These are phyloP conservation scores for Leptopilina boulardi DNA, from an alignment of 1,140 invertebrate genomes.

Conservation along the genomic window DNA sequence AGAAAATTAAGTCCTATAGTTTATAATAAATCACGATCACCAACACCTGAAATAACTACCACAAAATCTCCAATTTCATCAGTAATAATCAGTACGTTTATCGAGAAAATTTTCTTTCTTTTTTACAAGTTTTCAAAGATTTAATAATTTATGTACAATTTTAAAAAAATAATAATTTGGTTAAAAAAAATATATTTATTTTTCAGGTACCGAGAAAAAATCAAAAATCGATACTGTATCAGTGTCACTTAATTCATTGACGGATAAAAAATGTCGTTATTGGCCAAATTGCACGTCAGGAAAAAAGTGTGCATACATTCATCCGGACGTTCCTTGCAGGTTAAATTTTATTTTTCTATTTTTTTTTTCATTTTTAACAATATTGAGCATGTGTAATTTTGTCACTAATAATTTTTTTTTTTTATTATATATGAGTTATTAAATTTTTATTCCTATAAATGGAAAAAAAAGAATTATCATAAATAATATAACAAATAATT, in stretches of 20 bases:
- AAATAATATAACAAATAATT: no score
- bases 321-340: slow-evolving; percentile 71
- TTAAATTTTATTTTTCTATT: slow-evolving; percentile 36
- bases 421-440: neutral
- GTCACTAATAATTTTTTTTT: slow-evolving; percentile 18
- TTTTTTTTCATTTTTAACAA: neutral
- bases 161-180: neutral
- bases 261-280: slow-evolving; percentile 72
- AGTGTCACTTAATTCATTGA: slow-evolving; percentile 55
- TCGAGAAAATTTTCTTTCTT: neutral
- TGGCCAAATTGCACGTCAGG: slow-evolving; percentile 74
- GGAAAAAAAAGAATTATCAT: no score
- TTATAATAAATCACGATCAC: slow-evolving; percentile 67
- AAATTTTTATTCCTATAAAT: no score
- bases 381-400: neutral
- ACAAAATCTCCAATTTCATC: slow-evolving; percentile 37
- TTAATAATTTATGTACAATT: no score
- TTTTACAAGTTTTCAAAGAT: no score
- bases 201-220: slow-evolving; percentile 57
- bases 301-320: slow-evolving; percentile 70
- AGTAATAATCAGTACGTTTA: slow-evolving; percentile 45
- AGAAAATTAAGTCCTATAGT: slow-evolving; percentile 73
- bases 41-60: slow-evolving; percentile 56
- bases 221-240: slow-evolving; percentile 46
- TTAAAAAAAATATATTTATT: slow-evolving; percentile 35